phyloP scores from a whole-genome alignment of 2,797 vertebrate species.

The Echiichthys vipera region DNA sequence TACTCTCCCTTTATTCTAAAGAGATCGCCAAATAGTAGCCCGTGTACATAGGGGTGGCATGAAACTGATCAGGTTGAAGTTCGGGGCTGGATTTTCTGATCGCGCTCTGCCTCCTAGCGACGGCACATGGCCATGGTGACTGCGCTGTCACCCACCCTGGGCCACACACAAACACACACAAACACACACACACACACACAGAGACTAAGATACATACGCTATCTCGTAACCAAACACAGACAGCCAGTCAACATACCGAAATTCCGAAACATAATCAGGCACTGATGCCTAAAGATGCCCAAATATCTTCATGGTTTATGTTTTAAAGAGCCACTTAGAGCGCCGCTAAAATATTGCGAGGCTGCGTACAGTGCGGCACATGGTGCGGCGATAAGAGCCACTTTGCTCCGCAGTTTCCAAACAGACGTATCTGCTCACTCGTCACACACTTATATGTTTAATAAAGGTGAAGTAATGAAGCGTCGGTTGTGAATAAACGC shows the following conservation, averaged over 20 bases:
- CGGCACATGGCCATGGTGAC: constrained; percentile 71
- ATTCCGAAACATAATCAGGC: constrained; percentile 55
- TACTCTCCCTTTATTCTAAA: constrained; percentile 76
- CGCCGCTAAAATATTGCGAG: constrained; percentile 12
- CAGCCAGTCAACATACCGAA: constrained; percentile 55
- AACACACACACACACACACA: not conserved
- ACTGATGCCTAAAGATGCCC: constrained; percentile 35
- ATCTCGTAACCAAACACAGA: constrained; percentile 42
- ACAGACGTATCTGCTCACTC: constrained; percentile 24
- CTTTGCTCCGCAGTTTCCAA: constrained; percentile 55
- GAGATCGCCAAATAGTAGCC: constrained; percentile 77
- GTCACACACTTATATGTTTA: not conserved
- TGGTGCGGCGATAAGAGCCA: constrained; percentile 44
- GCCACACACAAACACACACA: constrained; percentile 35
- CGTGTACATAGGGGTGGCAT: constrained; percentile 77
- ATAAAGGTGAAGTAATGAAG: constrained; percentile 6
- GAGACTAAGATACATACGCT: not conserved
- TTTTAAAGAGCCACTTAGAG: constrained; percentile 8
- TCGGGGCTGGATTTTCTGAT: constrained; percentile 90
- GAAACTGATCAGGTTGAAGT: constrained; percentile 92
- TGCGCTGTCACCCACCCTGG: constrained; percentile 59
- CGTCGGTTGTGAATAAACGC: not conserved
- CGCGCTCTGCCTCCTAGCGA: constrained; percentile 98
- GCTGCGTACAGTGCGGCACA: constrained; percentile 37
- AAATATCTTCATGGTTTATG: constrained; percentile 15